Percentiles rank a stretch among this genome's conserved stretches.
phyloP scores from a whole-genome alignment of 2,888 invertebrate genomes.

The Drosophila tripunctata region DNA sequence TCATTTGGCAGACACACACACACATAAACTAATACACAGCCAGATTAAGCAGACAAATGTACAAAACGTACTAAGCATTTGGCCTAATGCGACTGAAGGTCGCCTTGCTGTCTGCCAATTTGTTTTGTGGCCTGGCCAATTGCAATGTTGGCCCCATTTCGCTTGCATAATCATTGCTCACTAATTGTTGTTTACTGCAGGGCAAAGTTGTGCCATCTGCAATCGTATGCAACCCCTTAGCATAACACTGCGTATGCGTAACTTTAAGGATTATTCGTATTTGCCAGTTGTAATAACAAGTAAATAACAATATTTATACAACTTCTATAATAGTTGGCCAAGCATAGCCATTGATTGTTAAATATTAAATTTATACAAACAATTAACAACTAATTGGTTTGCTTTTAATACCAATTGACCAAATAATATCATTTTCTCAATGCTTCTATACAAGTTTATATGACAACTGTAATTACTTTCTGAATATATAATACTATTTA shows the following conservation, averaged over 20 bases:
- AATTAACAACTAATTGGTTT: constrained; percentile 31
- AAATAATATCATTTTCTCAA: too few relatives aligned
- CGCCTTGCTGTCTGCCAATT: constrained; percentile 57
- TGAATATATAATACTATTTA: too few relatives aligned
- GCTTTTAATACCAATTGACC: constrained; percentile 1
- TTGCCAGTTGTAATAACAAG: constrained; percentile 25
- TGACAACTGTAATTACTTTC: neutral
- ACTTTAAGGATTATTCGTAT: constrained; percentile 13
- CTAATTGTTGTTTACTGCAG: constrained; percentile 66
- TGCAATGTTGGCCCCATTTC: constrained; percentile 54
- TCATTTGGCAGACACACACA: constrained; percentile 1
- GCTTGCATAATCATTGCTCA: constrained; percentile 58
- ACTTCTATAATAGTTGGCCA: neutral
- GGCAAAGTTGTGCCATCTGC: constrained; percentile 20
- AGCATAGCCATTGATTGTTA: neutral
- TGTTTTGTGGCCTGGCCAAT: constrained; percentile 36
- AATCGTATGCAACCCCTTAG: neutral
- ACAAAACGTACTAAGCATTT: constrained; percentile 33
- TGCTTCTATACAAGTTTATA: neutral
- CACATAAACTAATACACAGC: constrained; percentile 13
- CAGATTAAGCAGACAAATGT: constrained; percentile 13
- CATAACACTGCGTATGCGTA: constrained; percentile 24
- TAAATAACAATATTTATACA: constrained; percentile 11
- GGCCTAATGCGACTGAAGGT: constrained; percentile 50
- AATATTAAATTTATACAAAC: constrained; percentile 3